Evolutionary conservation across 2,888 invertebrate species (phyloP), one percentile per base, ranked within the genome.

Genomic region (Bugula neritina): DNA sequence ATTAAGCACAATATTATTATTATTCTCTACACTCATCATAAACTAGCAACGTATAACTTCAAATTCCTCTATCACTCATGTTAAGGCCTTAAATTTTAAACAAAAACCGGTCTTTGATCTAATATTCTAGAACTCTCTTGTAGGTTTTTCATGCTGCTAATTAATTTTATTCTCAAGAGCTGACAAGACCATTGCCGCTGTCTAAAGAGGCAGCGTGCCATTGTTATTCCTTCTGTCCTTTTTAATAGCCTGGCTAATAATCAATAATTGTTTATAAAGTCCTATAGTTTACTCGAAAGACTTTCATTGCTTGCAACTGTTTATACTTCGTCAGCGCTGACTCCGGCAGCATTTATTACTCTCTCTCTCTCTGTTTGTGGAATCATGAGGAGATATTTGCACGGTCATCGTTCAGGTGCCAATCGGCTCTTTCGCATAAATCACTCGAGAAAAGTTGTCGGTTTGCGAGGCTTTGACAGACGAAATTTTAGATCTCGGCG

Each of bases 391-490:
- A 27, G 63, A n/a, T 63, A 29, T 31, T 10, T 13, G 21, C 63
- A 34, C n/a, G 63, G 63, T n/a, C 63, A 63, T 34, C 27, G 63
- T 3, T 63, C 63, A 10, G 63, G 63, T 25, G 63, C 27, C 21
- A 63, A 63, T 27, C 27, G 63, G 13, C 34, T 63, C 29, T 63
- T 31, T 31, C 63, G 63, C 13, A 13, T 63, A 3, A 63, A 63
- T n/a, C 63, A 63, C n/a, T 63, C 63, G 10, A 63, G 63, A 31
- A 63, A 63, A 31, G 63, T 63, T 10, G 63, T 63, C 13, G 63
- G 63, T 63, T 34, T 63, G 31, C 29, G 63, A 29, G 63, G 63
- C 31, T 13, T 2, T 21, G 63, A 63, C 3, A 27, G 63, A 31
- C 27, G 63, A 2, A 31, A 31, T n/a, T 27, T 27, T 13, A 2